Percentiles rank a stretch among this genome's conserved stretches.
Conservation (phyloP, 2,888 invertebrate species). For the Rhorus exstirpatorius region DNA sequence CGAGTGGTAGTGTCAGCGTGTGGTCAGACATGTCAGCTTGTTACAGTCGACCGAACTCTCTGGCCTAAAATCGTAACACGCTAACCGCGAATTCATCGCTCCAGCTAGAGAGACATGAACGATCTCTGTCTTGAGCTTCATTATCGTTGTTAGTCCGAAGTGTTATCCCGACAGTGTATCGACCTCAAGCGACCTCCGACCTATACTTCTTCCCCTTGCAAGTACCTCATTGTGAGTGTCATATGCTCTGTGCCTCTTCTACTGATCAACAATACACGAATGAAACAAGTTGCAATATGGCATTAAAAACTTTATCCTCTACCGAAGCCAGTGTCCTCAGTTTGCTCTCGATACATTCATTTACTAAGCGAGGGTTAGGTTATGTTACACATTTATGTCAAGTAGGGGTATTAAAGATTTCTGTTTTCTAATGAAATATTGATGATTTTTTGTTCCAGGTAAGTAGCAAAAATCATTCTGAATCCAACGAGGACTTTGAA, state of each 20-base stretch:
- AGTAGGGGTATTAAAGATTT: not conserved
- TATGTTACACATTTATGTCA: not conserved
- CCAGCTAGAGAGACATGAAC: constrained; percentile 24
- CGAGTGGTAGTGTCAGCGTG: constrained; percentile 45
- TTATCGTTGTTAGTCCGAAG: constrained; percentile 60
- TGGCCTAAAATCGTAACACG: constrained; percentile 49
- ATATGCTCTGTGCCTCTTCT: too few relatives aligned
- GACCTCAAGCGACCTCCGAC: too few relatives aligned
- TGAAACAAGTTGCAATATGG: too few relatives aligned
- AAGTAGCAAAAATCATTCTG: constrained; percentile 26
- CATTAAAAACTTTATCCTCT: too few relatives aligned
- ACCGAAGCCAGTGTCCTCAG: too few relatives aligned
- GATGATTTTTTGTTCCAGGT: constrained; percentile 59
- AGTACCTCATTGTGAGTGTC: too few relatives aligned
- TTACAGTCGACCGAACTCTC: constrained; percentile 21
- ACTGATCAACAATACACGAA: too few relatives aligned
- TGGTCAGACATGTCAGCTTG: constrained; percentile 48
- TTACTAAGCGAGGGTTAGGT: too few relatives aligned
- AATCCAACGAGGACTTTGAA: not conserved
- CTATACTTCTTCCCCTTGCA: too few relatives aligned
- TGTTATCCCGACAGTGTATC: constrained; percentile 29
- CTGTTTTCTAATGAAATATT: constrained; percentile 28
- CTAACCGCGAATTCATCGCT: constrained; percentile 36
- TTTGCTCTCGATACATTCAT: too few relatives aligned
- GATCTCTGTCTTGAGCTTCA: constrained; percentile 48